These are phyloP conservation scores for Sorex maritimensis DNA, from an alignment of 2,797 vertebrate species.

Conservation along the genomic window DNA sequence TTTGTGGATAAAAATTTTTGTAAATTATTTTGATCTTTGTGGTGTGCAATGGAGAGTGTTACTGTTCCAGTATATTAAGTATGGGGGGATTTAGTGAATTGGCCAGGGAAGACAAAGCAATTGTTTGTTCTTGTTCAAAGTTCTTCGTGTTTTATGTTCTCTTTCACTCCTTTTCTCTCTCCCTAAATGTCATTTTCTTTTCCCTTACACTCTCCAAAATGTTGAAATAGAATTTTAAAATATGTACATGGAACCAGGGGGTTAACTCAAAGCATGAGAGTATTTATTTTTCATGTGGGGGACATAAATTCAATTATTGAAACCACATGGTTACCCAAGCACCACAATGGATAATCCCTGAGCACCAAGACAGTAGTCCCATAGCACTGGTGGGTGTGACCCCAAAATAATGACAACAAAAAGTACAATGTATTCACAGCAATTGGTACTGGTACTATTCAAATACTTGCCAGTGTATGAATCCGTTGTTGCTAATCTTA, in stretches of 20 bases:
- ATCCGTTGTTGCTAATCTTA: conserved; percentile 34
- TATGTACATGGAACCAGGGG: too few relatives aligned
- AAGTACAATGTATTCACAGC: not conserved
- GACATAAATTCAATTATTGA: too few relatives aligned
- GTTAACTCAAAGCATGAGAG: too few relatives aligned
- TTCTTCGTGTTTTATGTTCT: conserved; percentile 63
- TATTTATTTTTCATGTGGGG: too few relatives aligned
- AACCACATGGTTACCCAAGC: too few relatives aligned
- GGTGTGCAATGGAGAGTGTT: not conserved
- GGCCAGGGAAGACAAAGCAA: not conserved
- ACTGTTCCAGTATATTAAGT: not conserved
- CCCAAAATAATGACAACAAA: not conserved
- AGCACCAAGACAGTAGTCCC: too few relatives aligned
- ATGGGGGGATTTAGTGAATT: not conserved
- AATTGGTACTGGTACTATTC: conserved; percentile 15
- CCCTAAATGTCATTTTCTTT: conserved; percentile 23
- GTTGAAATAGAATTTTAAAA: not conserved
- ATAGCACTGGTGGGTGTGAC: too few relatives aligned
- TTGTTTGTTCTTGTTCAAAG: not conserved
- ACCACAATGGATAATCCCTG: too few relatives aligned
- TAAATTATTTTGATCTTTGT: conserved; percentile 28
- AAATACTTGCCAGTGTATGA: conserved; percentile 46
- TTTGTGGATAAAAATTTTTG: conserved; percentile 48
- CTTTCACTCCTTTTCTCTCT: conserved; percentile 40
- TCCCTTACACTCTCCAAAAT: not conserved